Conservation (phyloP, 2,888 invertebrate genomes). For the Gnatocerus cornutus region DNA sequence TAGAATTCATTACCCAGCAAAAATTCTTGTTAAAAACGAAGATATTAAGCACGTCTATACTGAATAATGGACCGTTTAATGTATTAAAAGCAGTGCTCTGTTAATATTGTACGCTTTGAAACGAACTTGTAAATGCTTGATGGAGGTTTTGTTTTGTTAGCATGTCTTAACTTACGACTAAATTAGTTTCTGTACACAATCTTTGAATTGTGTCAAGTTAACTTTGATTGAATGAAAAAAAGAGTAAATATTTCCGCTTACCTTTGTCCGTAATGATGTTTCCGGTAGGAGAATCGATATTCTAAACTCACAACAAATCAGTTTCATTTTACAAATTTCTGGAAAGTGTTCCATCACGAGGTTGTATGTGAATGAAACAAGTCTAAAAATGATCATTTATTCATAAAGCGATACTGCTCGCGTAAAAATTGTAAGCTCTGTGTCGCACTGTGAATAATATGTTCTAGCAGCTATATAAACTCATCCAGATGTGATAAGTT, state of each 20-base stretch:
- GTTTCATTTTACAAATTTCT: too few relatives aligned
- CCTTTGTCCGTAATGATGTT: not conserved
- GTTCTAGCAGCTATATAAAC: too few relatives aligned
- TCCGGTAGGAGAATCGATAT: conserved; percentile 13
- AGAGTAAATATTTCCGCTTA: not conserved
- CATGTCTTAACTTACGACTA: not conserved
- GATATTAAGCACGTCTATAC: not conserved
- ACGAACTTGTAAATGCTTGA: conserved; percentile 7
- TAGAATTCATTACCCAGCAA: not conserved
- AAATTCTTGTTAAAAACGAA: not conserved
- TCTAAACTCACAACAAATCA: conserved; percentile 12
- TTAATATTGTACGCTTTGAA: conserved; percentile 20
- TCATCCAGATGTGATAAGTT: too few relatives aligned
- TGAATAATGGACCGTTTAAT: not conserved
- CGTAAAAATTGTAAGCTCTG: too few relatives aligned
- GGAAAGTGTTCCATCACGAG: not conserved
- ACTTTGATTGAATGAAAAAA: not conserved
- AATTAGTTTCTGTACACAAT: not conserved
- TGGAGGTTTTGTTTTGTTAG: conserved; percentile 1
- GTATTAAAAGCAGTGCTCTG: conserved; percentile 23
- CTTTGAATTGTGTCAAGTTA: not conserved
- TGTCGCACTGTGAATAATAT: too few relatives aligned
- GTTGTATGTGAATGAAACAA: not conserved
- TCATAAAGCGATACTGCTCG: too few relatives aligned
- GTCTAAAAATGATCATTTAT: too few relatives aligned